A percentile compares a stretch with the other conserved stretches of the same genome.
These are phyloP conservation scores for Andrena flavipes DNA, from an alignment of 2,888 invertebrate genomes.

Conservation along the genomic window DNA sequence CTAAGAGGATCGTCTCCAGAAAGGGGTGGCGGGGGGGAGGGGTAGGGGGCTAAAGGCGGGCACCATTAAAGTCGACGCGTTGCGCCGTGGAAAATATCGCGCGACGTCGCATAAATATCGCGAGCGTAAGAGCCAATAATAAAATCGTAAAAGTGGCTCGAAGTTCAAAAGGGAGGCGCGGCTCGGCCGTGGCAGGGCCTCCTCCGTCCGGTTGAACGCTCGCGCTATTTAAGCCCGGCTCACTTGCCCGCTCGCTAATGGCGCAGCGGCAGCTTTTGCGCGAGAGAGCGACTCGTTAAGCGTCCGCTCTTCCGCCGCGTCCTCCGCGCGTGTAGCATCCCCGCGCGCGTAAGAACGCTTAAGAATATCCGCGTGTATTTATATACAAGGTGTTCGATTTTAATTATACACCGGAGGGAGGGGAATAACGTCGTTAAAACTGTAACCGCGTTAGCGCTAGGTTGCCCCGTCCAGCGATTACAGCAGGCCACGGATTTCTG, in stretches of 20 bases:
- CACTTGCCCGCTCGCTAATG: slow-evolving; percentile 71
- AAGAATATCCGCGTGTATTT: slow-evolving; percentile 38
- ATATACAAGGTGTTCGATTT: slow-evolving; percentile 52
- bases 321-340: slow-evolving; percentile 17
- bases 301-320: slow-evolving; percentile 45
- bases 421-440: slow-evolving; percentile 8
- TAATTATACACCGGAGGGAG: slow-evolving; percentile 17
- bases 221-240: slow-evolving; percentile 74
- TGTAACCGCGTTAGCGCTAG: background rate
- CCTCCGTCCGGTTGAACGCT: slow-evolving; percentile 62
- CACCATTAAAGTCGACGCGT: slow-evolving; percentile 73
- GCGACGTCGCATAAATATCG: slow-evolving; percentile 74
- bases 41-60: slow-evolving; percentile 48
- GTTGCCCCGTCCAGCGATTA: background rate
- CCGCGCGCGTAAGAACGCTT: slow-evolving; percentile 23
- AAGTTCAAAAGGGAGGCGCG: slow-evolving; percentile 72
- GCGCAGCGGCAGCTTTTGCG: slow-evolving; percentile 74
- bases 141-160: slow-evolving; percentile 77
- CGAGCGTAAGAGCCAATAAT: slow-evolving; percentile 75
- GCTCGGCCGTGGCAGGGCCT: slow-evolving; percentile 51
- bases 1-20: slow-evolving; percentile 43
- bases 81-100: slow-evolving; percentile 71
- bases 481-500: background rate
- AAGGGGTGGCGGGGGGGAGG: background rate
- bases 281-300: slow-evolving; percentile 65